Evolutionary conservation across 2,888 invertebrate genomes (phyloP).

Genomic region (Troides oblongomaculatus): DNA sequence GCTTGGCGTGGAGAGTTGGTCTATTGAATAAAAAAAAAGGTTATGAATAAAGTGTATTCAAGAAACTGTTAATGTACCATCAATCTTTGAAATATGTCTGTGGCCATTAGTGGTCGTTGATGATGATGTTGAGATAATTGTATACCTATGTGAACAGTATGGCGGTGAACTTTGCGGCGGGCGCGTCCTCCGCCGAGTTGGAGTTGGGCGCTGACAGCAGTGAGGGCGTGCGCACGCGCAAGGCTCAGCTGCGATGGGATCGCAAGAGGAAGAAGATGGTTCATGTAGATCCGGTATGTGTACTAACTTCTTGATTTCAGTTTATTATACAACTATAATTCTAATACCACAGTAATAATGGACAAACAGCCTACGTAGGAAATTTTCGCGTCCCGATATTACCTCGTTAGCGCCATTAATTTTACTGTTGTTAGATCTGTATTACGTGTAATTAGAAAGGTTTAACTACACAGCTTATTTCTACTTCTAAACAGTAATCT

Average conservation of each 20-base stretch:
- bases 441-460: too few species aligned
- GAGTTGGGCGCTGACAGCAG: conserved; percentile 92
- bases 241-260: conserved; percentile 91
- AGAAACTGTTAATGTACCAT: not conserved
- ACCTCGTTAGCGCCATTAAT: too few species aligned
- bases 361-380: too few species aligned
- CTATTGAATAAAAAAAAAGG: too few species aligned
- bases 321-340: not conserved
- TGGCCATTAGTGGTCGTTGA: not conserved
- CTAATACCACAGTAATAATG: too few species aligned
- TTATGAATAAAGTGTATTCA: too few species aligned
- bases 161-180: conserved; percentile 90
- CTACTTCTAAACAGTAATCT: too few species aligned
- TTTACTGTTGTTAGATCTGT: too few species aligned
- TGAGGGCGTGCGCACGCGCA: conserved; percentile 80
- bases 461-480: too few species aligned
- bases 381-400: too few species aligned
- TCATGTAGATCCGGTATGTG: conserved; percentile 80
- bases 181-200: conserved; percentile 88
- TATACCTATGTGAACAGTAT: conserved; percentile 70
- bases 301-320: not conserved
- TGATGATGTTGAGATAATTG: not conserved
- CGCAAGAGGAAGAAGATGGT: conserved; percentile 98
- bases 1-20: too few species aligned
- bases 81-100: not conserved